Conservation (phyloP, 2,888 invertebrate genomes). For the Tenodera sinensis region DNA sequence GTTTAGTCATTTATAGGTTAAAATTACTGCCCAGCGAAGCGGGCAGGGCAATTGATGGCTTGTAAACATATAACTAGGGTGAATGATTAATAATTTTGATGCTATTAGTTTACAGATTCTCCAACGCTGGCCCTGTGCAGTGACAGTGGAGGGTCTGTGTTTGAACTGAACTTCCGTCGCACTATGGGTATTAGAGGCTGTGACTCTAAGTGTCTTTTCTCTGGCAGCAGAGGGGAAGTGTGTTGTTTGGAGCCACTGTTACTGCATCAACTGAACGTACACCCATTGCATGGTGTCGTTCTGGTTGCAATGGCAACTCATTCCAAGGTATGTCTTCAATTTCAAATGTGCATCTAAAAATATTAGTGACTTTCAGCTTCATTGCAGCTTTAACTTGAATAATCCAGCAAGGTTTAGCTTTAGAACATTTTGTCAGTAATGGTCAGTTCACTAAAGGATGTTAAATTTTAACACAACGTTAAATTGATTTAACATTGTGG, state of each 20-base stretch:
- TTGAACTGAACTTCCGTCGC: slow-evolving; percentile 85
- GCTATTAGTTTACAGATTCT: slow-evolving; percentile 62
- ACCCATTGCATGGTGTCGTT: slow-evolving; percentile 69
- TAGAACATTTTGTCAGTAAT: too few relatives aligned
- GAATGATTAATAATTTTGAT: not conserved
- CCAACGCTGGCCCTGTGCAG: slow-evolving; percentile 74
- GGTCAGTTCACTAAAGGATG: too few relatives aligned
- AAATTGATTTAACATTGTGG: too few relatives aligned
- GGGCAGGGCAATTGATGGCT: too few relatives aligned
- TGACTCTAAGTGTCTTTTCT: slow-evolving; percentile 90
- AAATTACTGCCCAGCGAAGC: too few relatives aligned
- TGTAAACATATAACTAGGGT: not conserved
- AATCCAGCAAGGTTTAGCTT: too few relatives aligned
- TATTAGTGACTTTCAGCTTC: too few relatives aligned
- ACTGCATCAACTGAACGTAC: slow-evolving; percentile 51
- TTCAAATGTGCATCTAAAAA: too few relatives aligned
- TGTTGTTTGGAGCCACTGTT: slow-evolving; percentile 68
- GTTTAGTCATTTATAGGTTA: too few relatives aligned
- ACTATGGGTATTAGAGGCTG: slow-evolving; percentile 84
- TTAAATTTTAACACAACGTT: too few relatives aligned
- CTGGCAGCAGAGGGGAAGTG: slow-evolving; percentile 95
- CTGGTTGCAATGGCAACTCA: slow-evolving; percentile 91
- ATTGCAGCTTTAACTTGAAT: too few relatives aligned
- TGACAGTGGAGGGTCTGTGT: slow-evolving; percentile 94
- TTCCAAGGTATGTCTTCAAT: slow-evolving; percentile 63